Evolutionary conservation across 2,888 invertebrate species (phyloP), one percentile per base, ranked within the genome.

Genomic region (Petrolisthes cinctipes): DNA sequence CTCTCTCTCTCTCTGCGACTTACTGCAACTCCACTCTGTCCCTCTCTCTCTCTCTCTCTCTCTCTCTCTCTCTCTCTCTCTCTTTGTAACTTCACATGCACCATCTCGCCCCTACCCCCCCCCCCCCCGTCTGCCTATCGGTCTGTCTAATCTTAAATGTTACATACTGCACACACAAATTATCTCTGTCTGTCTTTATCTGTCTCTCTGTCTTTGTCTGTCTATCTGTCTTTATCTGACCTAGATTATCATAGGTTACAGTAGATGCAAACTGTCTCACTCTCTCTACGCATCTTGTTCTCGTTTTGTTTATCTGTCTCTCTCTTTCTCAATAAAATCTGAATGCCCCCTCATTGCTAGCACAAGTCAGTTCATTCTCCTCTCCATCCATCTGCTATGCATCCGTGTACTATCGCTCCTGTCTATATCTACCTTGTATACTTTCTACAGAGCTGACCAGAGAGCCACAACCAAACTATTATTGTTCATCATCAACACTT

Each of bases 61-160:
- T 79, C 53, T 79, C 79, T 54, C 53, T 79, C 79, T 79, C 54
- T 79, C 79, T 79, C 54, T 20, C 79, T 79, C 54, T 79, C 79
- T 54, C 53, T 79, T 37, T 76, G 23, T 76, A 1, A 54, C 56
- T n/a, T 73, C 20, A 6, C n/a, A 14, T 20, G 6, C 75, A 9
- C 0, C 78, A 78, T 37, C 78, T 20, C 7, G 5, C 4, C 73
- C 2, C 2, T 66, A 11, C 17, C 66, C 3, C 66, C 1, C 66
- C 37, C 37, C 0, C 37, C 2, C 37, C 61, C 17, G 1, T 61
- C 61, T 61, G 61, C 3, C 61, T 61, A 11, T 61, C 61, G 11
- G 17, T 61, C 61, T 17, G 61, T 61, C 61, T 61, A 9, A 61
- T 17, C 61, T 37, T 37, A 2, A 37, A 61, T 61, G 61, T 61